Evolutionary conservation across 2,888 invertebrate genomes (phyloP), one percentile per base, ranked within the genome.

Genomic region (Leptinotarsa tumamoca): DNA sequence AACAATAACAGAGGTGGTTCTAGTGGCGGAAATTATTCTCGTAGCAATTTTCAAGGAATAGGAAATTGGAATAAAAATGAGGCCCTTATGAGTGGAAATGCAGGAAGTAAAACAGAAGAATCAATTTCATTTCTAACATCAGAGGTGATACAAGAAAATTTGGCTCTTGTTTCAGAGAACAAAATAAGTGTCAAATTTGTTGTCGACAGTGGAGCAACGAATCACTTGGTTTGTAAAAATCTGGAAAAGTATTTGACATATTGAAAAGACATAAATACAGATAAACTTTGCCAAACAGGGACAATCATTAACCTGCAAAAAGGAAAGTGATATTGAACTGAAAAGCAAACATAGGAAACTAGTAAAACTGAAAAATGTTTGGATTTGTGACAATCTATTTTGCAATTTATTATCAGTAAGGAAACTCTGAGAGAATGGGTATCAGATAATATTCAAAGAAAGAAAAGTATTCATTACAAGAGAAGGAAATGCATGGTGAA

Each of bases 221-320:
- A 81, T 71, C 82, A 81, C 73, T 69, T 82, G 17, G 74, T 82
- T n/a, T 79, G 67, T 18, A 72, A 67, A 68, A 66, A 74, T 63
- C 52, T 75, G 50, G 75, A 61, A 67, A 63, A 76, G 17, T 80
- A 73, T 75, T 76, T 33, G 33, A 33, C 33, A 10, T 2, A 33
- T 33, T 2, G 33, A 33, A 33, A 33, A 10, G 33, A 33, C 23
- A 68, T 81, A 43, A 63, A 63, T n/a, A 49, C 76, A 73, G 49
- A 81, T 80, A 75, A 81, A 76, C 73, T 79, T 81, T 23, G 80
- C 82, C 17, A 83, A 83, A 63, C 58, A 76, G 68, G 80, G 79
- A 50, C 73, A 81, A 71, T 56, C 75, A 54, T 72, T 82, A 15
- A 73, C 21, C 54, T 78, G 79, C 49, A 77, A 33, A 61, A 80